These are phyloP conservation scores for Aptenodytes forsteri DNA, from an alignment of 2,113 vertebrate genomes.

Conservation along the genomic window DNA sequence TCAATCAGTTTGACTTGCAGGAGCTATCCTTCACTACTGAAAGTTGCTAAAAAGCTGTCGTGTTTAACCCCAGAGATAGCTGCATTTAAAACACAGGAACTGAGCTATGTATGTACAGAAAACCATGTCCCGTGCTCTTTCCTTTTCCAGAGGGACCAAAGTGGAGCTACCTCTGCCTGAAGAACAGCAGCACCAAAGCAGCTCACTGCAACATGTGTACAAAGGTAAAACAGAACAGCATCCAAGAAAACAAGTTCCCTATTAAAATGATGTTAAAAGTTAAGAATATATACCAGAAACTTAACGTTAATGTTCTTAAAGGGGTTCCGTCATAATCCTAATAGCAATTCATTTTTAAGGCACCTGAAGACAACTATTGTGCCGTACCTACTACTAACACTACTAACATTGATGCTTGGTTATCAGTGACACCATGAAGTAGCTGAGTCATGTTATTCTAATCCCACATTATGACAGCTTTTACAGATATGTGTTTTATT, in stretches of 20 bases:
- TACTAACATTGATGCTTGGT: not conserved
- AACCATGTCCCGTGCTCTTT: not conserved
- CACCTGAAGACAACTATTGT: not conserved
- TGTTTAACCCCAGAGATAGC: constrained; percentile 3
- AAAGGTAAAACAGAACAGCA: not conserved
- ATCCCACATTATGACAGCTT: not conserved
- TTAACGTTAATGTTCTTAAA: not conserved
- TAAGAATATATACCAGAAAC: not conserved
- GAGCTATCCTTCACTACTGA: not conserved
- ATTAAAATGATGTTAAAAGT: not conserved
- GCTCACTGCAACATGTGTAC: rapidly evolving
- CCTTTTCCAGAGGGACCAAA: not conserved
- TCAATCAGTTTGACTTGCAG: constrained; percentile 47
- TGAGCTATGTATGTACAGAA: not conserved
- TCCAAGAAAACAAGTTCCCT: not conserved
- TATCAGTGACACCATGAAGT: not conserved
- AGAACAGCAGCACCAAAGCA: not conserved
- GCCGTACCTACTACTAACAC: not conserved
- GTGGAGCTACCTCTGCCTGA: not conserved
- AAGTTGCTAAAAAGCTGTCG: not conserved
- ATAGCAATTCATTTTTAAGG: not conserved
- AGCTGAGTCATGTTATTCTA: not conserved
- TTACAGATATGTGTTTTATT: not conserved
- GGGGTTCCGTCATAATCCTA: not conserved
- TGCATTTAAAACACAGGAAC: not conserved